Evolutionary conservation across 53 echinoderm and acorn worm genomes (phyloP).

Genomic region (Crossaster papposus): DNA sequence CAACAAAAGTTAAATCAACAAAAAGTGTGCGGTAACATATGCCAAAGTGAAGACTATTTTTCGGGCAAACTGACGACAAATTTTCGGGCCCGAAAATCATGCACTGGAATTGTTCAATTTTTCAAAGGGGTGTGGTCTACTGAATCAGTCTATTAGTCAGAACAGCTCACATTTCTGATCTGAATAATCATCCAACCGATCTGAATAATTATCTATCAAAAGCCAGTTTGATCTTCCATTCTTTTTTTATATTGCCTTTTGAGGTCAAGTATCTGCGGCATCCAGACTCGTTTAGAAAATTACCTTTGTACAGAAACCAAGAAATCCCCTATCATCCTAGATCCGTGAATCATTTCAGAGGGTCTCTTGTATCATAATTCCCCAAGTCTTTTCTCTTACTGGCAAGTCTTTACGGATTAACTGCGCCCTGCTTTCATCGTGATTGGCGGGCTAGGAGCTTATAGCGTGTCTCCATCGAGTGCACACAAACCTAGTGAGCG

Average conservation of each 20-base stretch:
- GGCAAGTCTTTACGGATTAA: constrained; percentile 21
- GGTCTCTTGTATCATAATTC: not conserved
- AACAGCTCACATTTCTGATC: not conserved
- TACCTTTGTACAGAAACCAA: constrained; percentile 18
- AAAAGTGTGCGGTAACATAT: too few species aligned
- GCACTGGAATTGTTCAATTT: not conserved
- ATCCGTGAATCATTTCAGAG: constrained; percentile 21
- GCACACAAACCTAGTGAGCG: not conserved
- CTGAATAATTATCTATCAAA: not conserved
- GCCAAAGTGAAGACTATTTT: too few species aligned
- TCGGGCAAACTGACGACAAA: too few species aligned
- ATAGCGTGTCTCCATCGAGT: not conserved
- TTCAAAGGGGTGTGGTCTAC: not conserved
- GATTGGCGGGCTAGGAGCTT: constrained; percentile 41
- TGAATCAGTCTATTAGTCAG: not conserved
- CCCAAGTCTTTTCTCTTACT: not conserved
- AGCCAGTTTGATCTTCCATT: not conserved
- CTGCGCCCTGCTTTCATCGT: constrained; percentile 19
- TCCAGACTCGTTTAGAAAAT: constrained; percentile 16
- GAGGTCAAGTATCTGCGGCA: constrained; percentile 11
- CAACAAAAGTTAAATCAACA: too few species aligned
- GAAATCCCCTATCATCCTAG: constrained; percentile 9
- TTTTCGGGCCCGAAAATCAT: not conserved
- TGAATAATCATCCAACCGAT: not conserved
- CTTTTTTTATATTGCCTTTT: constrained; percentile 1